Base-by-base conservation (phyloP, 1,140 invertebrate species). In the Aphaenogaster floridana region DNA sequence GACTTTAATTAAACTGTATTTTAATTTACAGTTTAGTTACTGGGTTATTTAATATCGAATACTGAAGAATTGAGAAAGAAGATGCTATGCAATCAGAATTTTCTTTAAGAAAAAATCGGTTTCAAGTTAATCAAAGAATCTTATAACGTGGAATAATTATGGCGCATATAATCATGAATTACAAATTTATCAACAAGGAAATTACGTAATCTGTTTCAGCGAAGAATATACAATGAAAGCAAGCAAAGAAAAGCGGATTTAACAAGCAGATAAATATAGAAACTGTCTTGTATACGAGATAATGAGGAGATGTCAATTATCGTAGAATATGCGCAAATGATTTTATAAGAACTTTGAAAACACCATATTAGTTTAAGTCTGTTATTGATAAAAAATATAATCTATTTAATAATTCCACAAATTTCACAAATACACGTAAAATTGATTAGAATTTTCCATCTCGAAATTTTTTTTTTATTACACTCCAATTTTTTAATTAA, bases 1-100 rank as follows among this genome's bases (percentile, higher is more conserved):
- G 2, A 48, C 21, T 84, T 84, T 76, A 76, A 74, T 84, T 76
- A 84, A 84, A 74, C 11, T n/a, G 54, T 13, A 63, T 74, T 84
- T 74, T 84, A 74, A 74, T 63, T 61, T 61, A 72, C 61, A 68
- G 21, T 52, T 59, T 57, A 76, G 36, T 74, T 61, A 39, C 17
- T 21, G 9, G 15, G 7, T 74, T 83, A 59, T 76, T 74, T 84
- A 74, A 76, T 74, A 50, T 76, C 42, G n/a, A 42, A 48, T 48
- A 84, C 21, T 48, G 69, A 50, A 50, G 76, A 63, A 36, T 76
- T 74, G 15, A n/a, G 9, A 76, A 61, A 28, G 21, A 39, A 84
- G 69, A 84, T 50, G 15, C 39, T 45, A 2, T 72, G 39, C 21
- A 83, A 83, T 76, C 45, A 76, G 34, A 84, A 74, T 76, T 59